Percentiles rank a stretch among this genome's conserved stretches.
These are phyloP conservation scores for Caenorhabditis wallacei DNA, from an alignment of 2,888 invertebrate genomes.

Conservation along the genomic window DNA sequence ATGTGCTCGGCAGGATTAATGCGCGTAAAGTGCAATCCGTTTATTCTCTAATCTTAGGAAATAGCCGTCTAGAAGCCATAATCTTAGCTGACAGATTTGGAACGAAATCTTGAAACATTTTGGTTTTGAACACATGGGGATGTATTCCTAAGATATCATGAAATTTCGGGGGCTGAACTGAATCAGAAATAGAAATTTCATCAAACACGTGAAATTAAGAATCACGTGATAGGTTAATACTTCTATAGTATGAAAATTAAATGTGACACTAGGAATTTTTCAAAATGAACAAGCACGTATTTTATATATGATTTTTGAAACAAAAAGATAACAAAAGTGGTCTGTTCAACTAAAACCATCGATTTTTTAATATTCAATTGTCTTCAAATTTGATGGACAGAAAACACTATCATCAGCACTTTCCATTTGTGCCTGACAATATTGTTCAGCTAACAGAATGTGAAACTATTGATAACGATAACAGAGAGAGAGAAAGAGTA, in stretches of 20 bases:
- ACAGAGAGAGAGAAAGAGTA: slow-evolving; percentile 1
- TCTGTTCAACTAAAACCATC: slow-evolving; percentile 7
- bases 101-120: too few species aligned
- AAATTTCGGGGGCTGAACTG: too few species aligned
- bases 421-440: slow-evolving; percentile 3
- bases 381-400: slow-evolving; percentile 36
- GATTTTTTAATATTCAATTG: neutral
- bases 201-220: too few species aligned
- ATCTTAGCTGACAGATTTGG: too few species aligned
- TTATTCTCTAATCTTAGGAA: neutral
- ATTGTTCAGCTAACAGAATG: slow-evolving; percentile 12
- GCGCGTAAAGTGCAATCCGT: neutral
- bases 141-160: too few species aligned
- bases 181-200: too few species aligned
- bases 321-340: slow-evolving; percentile 19
- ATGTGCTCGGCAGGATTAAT: neutral
- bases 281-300: slow-evolving; percentile 14
- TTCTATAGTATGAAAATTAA: slow-evolving; percentile 4
- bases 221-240: neutral
- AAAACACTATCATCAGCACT: slow-evolving; percentile 16
- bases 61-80: neutral
- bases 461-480: slow-evolving; percentile 38
- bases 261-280: neutral
- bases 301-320: slow-evolving; percentile 15
- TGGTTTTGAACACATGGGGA: too few species aligned